Percentiles rank a stretch among this genome's conserved stretches.
Conservation (phyloP, 1,140 invertebrate species). For the Formica selysi region DNA sequence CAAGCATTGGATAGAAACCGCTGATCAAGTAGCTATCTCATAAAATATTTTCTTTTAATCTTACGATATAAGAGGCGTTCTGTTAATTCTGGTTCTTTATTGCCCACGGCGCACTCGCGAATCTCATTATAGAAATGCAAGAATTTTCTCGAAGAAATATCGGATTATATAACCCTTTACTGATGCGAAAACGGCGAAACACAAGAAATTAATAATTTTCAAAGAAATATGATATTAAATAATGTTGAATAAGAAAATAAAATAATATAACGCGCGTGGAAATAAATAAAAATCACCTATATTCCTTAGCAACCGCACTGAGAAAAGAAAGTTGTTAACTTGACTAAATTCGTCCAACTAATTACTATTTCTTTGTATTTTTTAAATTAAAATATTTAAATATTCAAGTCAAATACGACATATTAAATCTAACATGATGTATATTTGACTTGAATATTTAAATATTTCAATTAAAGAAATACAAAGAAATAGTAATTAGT, state of each 20-base stretch:
- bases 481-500: too few species aligned
- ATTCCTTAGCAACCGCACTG: not conserved
- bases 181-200: not conserved
- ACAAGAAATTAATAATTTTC: slow-evolving; percentile 43
- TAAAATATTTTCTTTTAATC: slow-evolving; percentile 61
- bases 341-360: too few species aligned
- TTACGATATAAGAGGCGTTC: slow-evolving; percentile 4
- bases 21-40: slow-evolving; percentile 68
- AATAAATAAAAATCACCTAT: slow-evolving; percentile 33
- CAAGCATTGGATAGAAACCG: slow-evolving; percentile 73
- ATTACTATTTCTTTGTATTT: too few species aligned
- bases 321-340: too few species aligned
- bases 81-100: slow-evolving; percentile 49
- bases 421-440: too few species aligned
- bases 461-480: too few species aligned
- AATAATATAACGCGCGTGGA: slow-evolving; percentile 7
- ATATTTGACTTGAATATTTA: too few species aligned
- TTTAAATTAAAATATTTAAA: too few species aligned
- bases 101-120: slow-evolving; percentile 24
- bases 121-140: slow-evolving; percentile 48
- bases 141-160: slow-evolving; percentile 58
- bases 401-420: too few species aligned
- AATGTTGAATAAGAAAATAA: not conserved
- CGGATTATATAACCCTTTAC: slow-evolving; percentile 31
- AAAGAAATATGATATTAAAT: slow-evolving; percentile 50